A percentile compares a stretch with the other conserved stretches of the same genome.
Evolutionary conservation across 2,888 invertebrate species (phyloP).

Genomic region (Boloria euphrosyne): DNA sequence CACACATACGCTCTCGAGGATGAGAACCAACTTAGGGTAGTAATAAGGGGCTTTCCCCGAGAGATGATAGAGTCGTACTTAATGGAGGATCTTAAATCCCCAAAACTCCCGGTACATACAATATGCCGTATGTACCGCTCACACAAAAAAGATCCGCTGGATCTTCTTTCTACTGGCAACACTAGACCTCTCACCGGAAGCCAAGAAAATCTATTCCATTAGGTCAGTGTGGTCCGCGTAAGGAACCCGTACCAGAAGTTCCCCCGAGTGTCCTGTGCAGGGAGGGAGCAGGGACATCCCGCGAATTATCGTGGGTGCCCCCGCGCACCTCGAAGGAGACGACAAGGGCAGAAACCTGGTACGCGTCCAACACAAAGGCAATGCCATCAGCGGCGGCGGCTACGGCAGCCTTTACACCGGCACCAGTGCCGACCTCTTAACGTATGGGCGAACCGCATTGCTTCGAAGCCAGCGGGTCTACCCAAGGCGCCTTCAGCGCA

Average conservation of each 20-base stretch:
- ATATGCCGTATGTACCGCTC: slow-evolving; percentile 10
- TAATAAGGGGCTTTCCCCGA: background rate
- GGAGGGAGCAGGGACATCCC: background rate
- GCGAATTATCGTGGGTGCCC: background rate
- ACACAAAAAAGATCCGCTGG: background rate
- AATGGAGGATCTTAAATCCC: background rate
- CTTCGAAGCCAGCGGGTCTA: too few species aligned
- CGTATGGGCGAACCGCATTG: too few species aligned
- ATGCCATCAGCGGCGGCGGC: background rate
- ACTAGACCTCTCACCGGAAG: slow-evolving; percentile 1
- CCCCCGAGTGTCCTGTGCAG: background rate
- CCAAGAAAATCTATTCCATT: background rate
- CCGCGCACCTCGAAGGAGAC: background rate
- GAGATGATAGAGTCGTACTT: background rate
- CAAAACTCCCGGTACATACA: background rate
- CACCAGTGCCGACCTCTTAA: background rate
- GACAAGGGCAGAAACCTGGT: background rate
- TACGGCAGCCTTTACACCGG: background rate
- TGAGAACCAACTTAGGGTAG: background rate
- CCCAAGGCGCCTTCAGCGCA: too few species aligned
- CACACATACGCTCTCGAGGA: slow-evolving; percentile 9
- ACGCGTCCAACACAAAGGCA: background rate
- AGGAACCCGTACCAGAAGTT: too few species aligned
- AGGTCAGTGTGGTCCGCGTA: too few species aligned
- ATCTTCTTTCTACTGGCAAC: slow-evolving; percentile 6